Evolutionary conservation across 53 echinoderm and acorn worm species (phyloP).

Genomic region (Crossaster papposus): DNA sequence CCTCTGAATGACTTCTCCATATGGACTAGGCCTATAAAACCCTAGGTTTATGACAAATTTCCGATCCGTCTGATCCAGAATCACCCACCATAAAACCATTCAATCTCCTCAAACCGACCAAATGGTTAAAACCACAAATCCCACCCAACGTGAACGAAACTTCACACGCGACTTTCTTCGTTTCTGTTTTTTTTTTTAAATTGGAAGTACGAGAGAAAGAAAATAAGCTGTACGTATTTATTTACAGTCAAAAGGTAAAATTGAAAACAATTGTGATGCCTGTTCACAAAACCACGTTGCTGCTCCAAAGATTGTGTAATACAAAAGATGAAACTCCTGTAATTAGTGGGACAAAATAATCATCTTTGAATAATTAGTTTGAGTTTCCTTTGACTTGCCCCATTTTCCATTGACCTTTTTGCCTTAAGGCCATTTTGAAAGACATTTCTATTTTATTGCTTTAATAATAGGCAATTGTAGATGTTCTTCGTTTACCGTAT

Average conservation of each 20-base stretch:
- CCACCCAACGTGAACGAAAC: neutral
- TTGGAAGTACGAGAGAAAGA: neutral
- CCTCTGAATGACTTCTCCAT: neutral
- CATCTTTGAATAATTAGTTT: too few species aligned
- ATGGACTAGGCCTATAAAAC: conserved; percentile 3
- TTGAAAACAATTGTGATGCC: neutral
- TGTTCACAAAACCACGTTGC: neutral
- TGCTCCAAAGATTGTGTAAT: neutral
- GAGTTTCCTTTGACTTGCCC: too few species aligned
- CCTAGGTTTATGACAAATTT: conserved; percentile 9
- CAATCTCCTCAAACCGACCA: neutral
- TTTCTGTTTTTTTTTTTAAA: neutral
- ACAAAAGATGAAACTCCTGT: too few species aligned
- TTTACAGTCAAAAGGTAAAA: neutral
- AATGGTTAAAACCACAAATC: conserved; percentile 2
- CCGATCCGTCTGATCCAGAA: conserved; percentile 8
- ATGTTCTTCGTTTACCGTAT: too few species aligned
- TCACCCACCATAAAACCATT: neutral
- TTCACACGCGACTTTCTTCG: neutral
- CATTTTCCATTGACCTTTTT: too few species aligned
- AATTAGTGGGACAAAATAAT: too few species aligned
- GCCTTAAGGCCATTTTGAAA: too few species aligned
- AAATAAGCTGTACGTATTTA: neutral
- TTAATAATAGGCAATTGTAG: too few species aligned
- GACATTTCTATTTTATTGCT: too few species aligned